Percentiles rank a stretch among this genome's conserved stretches.
Evolutionary conservation across 2,888 invertebrate genomes (phyloP).

Genomic region (Azorinus chamasolen): DNA sequence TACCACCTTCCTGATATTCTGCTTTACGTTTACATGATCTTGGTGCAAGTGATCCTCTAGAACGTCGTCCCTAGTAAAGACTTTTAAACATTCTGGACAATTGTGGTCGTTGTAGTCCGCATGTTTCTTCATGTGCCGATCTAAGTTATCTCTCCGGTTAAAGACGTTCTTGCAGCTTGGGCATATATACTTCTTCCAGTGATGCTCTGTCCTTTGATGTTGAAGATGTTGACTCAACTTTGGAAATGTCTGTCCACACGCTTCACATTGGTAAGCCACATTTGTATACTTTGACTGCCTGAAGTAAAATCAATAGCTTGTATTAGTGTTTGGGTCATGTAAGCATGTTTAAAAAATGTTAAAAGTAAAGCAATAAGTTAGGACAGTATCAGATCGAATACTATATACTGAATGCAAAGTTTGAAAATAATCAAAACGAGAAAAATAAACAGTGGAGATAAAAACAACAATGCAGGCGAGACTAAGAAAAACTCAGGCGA

Average conservation of each 20-base stretch:
- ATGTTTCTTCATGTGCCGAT: constrained; percentile 27
- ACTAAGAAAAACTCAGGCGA: too few species aligned
- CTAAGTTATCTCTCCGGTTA: constrained; percentile 30
- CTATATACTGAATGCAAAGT: too few species aligned
- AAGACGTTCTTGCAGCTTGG: constrained; percentile 28
- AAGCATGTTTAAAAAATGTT: too few species aligned
- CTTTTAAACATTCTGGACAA: constrained; percentile 23
- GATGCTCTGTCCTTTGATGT: constrained; percentile 11
- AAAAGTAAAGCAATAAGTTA: too few species aligned
- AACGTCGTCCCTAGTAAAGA: constrained; percentile 23
- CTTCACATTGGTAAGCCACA: constrained; percentile 36
- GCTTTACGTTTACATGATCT: constrained; percentile 22
- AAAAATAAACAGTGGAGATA: too few species aligned
- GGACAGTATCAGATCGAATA: too few species aligned
- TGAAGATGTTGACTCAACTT: constrained; percentile 14
- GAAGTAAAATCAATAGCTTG: too few species aligned
- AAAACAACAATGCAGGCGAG: too few species aligned
- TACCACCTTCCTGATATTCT: constrained; percentile 23
- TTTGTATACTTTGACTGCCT: neutral
- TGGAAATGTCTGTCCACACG: constrained; percentile 24
- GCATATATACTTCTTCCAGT: constrained; percentile 30
- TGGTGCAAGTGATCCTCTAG: constrained; percentile 15
- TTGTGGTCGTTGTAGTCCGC: neutral
- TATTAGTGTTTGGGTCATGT: too few species aligned
- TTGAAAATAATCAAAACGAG: too few species aligned